These are phyloP conservation scores for Drosophila kepulauana DNA, from an alignment of 1,140 invertebrate species.

Conservation along the genomic window DNA sequence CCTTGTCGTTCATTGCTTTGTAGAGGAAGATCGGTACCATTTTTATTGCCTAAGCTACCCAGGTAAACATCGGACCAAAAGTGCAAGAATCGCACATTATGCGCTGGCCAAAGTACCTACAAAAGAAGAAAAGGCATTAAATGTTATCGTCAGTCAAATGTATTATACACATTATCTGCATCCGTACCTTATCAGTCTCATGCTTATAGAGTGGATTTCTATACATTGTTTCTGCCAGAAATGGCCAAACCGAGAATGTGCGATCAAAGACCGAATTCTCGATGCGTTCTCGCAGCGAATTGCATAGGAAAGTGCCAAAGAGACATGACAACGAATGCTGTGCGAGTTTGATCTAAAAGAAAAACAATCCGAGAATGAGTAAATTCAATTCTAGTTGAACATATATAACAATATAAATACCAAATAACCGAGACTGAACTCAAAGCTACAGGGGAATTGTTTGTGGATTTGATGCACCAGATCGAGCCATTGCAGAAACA, in stretches of 20 bases:
- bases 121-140: constrained; percentile 83
- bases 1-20: constrained; percentile 84
- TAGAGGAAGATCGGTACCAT: constrained; percentile 70
- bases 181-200: constrained; percentile 85
- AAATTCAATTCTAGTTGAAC: background rate
- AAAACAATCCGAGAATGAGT: background rate
- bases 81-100: constrained; percentile 92
- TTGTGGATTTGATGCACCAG: constrained; percentile 96
- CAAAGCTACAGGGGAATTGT: constrained; percentile 97
- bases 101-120: constrained; percentile 93
- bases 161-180: constrained; percentile 6
- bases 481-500: constrained; percentile 99
- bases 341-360: constrained; percentile 94
- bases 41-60: constrained; percentile 86
- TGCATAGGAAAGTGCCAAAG: constrained; percentile 98
- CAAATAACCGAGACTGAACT: constrained; percentile 97
- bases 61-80: constrained; percentile 95
- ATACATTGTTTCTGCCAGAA: constrained; percentile 92
- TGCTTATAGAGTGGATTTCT: constrained; percentile 94
- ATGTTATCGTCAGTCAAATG: constrained; percentile 20
- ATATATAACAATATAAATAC: constrained; percentile 86
- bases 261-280: constrained; percentile 88
- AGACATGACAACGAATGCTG: constrained; percentile 98
- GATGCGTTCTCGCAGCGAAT: constrained; percentile 92
- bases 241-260: constrained; percentile 95